These are phyloP conservation scores for Drosophila lacertosa DNA, from an alignment of 1,140 invertebrate species.

Conservation along the genomic window DNA sequence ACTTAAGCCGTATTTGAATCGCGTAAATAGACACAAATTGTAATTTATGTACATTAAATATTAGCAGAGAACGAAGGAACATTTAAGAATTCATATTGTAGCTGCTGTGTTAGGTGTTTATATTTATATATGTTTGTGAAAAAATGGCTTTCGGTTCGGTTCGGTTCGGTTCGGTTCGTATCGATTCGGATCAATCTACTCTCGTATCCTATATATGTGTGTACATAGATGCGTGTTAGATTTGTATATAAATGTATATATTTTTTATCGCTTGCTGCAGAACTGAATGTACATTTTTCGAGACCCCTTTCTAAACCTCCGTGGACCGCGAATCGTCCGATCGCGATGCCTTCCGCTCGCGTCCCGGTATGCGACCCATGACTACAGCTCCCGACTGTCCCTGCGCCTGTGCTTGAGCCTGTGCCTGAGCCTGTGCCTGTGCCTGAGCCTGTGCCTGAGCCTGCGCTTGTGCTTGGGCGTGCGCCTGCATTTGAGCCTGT, in stretches of 20 bases:
- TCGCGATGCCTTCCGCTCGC: constrained; percentile 76
- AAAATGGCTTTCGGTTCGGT: constrained; percentile 76
- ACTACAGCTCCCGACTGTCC: constrained; percentile 49
- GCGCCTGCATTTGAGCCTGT: constrained; percentile 53
- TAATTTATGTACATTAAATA: constrained; percentile 70
- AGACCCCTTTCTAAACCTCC: constrained; percentile 70
- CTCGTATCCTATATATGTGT: constrained; percentile 34
- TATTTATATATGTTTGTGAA: constrained; percentile 28
- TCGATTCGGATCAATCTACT: constrained; percentile 45
- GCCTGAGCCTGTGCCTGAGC: constrained; percentile 39
- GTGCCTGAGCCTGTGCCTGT: constrained; percentile 54
- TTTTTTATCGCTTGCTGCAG: constrained; percentile 55
- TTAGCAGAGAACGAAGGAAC: constrained; percentile 73
- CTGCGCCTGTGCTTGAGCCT: constrained; percentile 34
- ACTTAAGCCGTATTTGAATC: constrained; percentile 63
- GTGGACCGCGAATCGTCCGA: constrained; percentile 81
- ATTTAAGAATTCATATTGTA: constrained; percentile 73
- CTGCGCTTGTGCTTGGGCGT: constrained; percentile 59
- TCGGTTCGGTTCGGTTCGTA: constrained; percentile 55
- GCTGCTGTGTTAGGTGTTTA: constrained; percentile 33
- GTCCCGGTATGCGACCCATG: constrained; percentile 77
- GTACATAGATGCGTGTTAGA: constrained; percentile 5
- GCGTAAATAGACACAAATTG: constrained; percentile 50
- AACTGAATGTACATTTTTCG: constrained; percentile 60
- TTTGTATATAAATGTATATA: constrained; percentile 46